phyloP scores from a whole-genome alignment of 2,888 invertebrate genomes.

The Eristalis arbustorum region DNA sequence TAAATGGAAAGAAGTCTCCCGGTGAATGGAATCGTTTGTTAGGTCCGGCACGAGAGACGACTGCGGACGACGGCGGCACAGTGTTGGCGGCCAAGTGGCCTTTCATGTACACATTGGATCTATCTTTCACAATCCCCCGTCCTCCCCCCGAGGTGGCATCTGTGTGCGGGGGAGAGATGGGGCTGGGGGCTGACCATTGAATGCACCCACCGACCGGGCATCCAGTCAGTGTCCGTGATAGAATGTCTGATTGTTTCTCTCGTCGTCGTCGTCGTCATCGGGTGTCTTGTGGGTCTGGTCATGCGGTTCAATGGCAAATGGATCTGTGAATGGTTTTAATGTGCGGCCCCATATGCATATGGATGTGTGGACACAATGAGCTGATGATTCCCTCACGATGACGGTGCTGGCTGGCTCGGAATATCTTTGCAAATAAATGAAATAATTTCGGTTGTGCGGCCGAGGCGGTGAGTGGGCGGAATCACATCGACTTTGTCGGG shows the following conservation, averaged over 20 bases:
- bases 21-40: slow-evolving; percentile 67
- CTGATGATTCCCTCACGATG: slow-evolving; percentile 41
- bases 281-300: slow-evolving; percentile 25
- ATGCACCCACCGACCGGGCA: slow-evolving; percentile 21
- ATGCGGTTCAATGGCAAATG: slow-evolving; percentile 56
- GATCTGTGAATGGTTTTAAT: slow-evolving; percentile 58
- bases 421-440: slow-evolving; percentile 68
- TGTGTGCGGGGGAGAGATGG: slow-evolving; percentile 48
- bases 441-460: slow-evolving; percentile 57
- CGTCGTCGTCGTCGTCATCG: not conserved
- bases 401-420: slow-evolving; percentile 15
- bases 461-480: slow-evolving; percentile 15
- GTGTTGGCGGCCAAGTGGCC: slow-evolving; percentile 64
- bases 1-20: slow-evolving; percentile 50
- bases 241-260: slow-evolving; percentile 46
- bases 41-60: slow-evolving; percentile 26
- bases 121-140: slow-evolving; percentile 8
- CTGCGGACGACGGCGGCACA: not conserved
- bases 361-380: slow-evolving; percentile 62
- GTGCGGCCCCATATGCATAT: slow-evolving; percentile 52
- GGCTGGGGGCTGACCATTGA: slow-evolving; percentile 46
- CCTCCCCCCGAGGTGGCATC: not conserved
- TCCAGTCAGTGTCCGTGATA: slow-evolving; percentile 30
- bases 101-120: slow-evolving; percentile 48
- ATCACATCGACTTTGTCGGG: slow-evolving; percentile 48